Evolutionary conservation across 2,113 vertebrate species (phyloP).

Genomic region (Xenopus borealis): DNA sequence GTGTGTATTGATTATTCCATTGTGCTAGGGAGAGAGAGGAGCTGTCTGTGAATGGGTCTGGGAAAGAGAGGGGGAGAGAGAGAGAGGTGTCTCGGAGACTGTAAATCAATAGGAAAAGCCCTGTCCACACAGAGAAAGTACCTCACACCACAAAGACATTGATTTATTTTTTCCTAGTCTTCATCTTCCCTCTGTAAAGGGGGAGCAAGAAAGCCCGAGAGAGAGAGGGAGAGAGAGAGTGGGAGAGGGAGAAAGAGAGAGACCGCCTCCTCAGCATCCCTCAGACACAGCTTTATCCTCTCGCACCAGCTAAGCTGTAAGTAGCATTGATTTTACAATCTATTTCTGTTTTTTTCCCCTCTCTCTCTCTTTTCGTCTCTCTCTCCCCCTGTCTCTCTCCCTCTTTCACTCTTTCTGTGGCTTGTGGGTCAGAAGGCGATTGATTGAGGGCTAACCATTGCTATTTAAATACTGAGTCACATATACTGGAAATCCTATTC

Average conservation of each 20-base stretch:
- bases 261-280: slow-evolving; percentile 46
- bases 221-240: slow-evolving; percentile 32
- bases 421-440: slow-evolving; percentile 44
- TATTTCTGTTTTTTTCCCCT: slow-evolving; percentile 41
- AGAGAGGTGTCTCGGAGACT: slow-evolving; percentile 46
- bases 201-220: slow-evolving; percentile 36
- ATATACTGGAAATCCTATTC: slow-evolving; percentile 20
- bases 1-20: slow-evolving; percentile 47
- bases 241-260: slow-evolving; percentile 39
- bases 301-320: slow-evolving; percentile 47
- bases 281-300: slow-evolving; percentile 47
- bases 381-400: slow-evolving; percentile 32
- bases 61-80: slow-evolving; percentile 40
- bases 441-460: slow-evolving; percentile 39
- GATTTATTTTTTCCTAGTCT: slow-evolving; percentile 47
- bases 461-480: slow-evolving; percentile 33
- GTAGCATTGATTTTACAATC: slow-evolving; percentile 47
- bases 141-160: slow-evolving; percentile 47
- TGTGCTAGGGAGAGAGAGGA: slow-evolving; percentile 41
- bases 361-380: slow-evolving; percentile 27
- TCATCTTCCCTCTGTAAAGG: slow-evolving; percentile 46
- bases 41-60: slow-evolving; percentile 30
- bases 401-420: slow-evolving; percentile 39
- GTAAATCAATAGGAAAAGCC: slow-evolving; percentile 47
- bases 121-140: slow-evolving; percentile 46